Conservation (phyloP, 2,888 invertebrate genomes). For the Archips crataeganus region DNA sequence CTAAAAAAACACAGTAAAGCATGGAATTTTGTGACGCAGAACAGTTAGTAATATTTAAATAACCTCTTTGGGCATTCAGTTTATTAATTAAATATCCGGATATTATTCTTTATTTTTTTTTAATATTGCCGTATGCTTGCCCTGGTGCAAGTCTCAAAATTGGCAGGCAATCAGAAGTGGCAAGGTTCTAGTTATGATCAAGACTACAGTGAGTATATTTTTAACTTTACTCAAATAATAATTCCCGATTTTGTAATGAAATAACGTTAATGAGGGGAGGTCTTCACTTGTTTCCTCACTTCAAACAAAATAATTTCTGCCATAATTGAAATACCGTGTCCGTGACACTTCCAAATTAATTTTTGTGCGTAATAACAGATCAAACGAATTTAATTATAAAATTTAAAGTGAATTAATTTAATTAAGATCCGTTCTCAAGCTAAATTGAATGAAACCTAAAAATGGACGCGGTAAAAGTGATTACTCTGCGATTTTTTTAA, state of each 20-base stretch:
- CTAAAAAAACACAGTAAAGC: too few relatives aligned
- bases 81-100: too few relatives aligned
- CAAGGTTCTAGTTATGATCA: too few relatives aligned
- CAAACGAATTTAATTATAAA: constrained; percentile 37
- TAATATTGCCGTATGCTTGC: too few relatives aligned
- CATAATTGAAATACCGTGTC: constrained; percentile 35
- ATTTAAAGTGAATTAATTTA: constrained; percentile 24
- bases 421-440: constrained; percentile 12
- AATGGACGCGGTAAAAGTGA: neutral
- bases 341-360: constrained; percentile 35
- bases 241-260: constrained; percentile 16
- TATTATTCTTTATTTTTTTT: too few relatives aligned
- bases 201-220: too few relatives aligned
- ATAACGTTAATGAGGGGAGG: constrained; percentile 22
- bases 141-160: too few relatives aligned
- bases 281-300: constrained; percentile 14
- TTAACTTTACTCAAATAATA: constrained; percentile 6
- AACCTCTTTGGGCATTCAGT: too few relatives aligned
- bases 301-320: constrained; percentile 23
- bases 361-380: constrained; percentile 29
- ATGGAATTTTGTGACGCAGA: too few relatives aligned
- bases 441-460: neutral
- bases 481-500: constrained; percentile 3
- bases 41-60: too few relatives aligned
- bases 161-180: too few relatives aligned